Conservation (phyloP, 2,113 vertebrate species). For the Rhagologus leucostigma region DNA sequence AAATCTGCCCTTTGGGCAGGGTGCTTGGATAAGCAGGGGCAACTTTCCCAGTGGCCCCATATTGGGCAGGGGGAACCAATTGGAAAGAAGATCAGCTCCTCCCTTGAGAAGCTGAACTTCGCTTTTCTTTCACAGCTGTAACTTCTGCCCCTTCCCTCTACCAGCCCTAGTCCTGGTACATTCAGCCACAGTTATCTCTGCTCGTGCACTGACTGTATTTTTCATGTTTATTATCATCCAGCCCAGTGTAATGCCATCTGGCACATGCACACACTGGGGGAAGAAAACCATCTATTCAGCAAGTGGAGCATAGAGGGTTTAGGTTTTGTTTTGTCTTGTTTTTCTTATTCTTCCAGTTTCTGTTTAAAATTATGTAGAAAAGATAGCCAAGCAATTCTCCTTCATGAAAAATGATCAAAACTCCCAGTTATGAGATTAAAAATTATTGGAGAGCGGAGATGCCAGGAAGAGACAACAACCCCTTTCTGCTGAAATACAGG, state of each 20-base stretch:
- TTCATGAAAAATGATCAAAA: not conserved
- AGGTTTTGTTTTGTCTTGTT: not conserved
- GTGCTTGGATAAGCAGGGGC: not conserved
- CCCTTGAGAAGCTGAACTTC: not conserved
- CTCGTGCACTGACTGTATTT: not conserved
- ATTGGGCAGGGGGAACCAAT: rapidly evolving
- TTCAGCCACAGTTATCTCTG: slow-evolving; percentile 25
- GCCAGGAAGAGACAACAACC: not conserved
- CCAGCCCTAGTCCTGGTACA: not conserved
- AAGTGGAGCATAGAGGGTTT: slow-evolving; percentile 10
- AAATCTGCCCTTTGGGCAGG: not conserved
- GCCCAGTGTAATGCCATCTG: not conserved
- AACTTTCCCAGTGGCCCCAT: not conserved
- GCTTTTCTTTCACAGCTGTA: not conserved
- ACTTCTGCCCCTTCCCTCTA: not conserved
- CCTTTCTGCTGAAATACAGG: not conserved
- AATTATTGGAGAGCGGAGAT: not conserved
- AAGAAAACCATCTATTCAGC: slow-evolving; percentile 28
- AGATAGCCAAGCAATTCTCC: not conserved
- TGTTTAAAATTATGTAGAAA: not conserved
- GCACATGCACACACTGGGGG: not conserved
- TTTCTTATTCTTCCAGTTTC: not conserved
- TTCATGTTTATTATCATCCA: slow-evolving; percentile 43
- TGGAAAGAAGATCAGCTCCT: not conserved
- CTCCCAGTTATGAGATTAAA: not conserved